These are phyloP conservation scores for Sitophilus oryzae DNA, from an alignment of 1,140 invertebrate genomes.

Conservation along the genomic window DNA sequence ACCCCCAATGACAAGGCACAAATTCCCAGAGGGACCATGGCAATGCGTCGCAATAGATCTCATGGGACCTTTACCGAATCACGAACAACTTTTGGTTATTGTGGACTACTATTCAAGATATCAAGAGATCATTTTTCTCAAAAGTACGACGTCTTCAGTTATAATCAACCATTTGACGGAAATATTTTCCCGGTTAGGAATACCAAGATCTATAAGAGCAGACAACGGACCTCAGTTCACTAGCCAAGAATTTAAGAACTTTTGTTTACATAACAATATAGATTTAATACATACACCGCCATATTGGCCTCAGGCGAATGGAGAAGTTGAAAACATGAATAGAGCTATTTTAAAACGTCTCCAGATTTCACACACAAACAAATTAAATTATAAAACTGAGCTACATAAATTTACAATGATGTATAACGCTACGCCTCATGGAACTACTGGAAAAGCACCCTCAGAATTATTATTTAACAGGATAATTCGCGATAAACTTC, in stretches of 20 bases:
- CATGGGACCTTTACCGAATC: constrained; percentile 26
- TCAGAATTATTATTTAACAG: constrained; percentile 27
- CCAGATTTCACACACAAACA: constrained; percentile 4
- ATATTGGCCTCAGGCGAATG: constrained; percentile 40
- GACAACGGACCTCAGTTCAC: constrained; percentile 36
- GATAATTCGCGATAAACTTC: constrained; percentile 24
- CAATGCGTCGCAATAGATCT: constrained; percentile 28
- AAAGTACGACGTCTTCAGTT: constrained; percentile 17
- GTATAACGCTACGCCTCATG: constrained; percentile 30
- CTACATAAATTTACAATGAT: constrained; percentile 16
- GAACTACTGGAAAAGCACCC: constrained; percentile 25
- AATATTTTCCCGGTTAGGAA: constrained; percentile 23
- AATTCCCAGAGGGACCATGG: constrained; percentile 32
- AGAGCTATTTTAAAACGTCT: constrained; percentile 10
- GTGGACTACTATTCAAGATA: constrained; percentile 34
- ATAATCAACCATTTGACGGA: constrained; percentile 13
- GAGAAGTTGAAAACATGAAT: too few relatives aligned
- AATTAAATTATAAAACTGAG: constrained; percentile 5
- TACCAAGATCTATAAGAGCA: constrained; percentile 19
- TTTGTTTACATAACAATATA: constrained; percentile 23
- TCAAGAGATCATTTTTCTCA: constrained; percentile 23
- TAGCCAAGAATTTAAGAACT: constrained; percentile 30
- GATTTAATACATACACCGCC: constrained; percentile 20
- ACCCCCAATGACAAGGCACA: constrained; percentile 27
- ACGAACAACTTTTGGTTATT: constrained; percentile 25